Evolutionary conservation across 1,140 invertebrate species (phyloP).

Genomic region (Drosophila mauritiana): DNA sequence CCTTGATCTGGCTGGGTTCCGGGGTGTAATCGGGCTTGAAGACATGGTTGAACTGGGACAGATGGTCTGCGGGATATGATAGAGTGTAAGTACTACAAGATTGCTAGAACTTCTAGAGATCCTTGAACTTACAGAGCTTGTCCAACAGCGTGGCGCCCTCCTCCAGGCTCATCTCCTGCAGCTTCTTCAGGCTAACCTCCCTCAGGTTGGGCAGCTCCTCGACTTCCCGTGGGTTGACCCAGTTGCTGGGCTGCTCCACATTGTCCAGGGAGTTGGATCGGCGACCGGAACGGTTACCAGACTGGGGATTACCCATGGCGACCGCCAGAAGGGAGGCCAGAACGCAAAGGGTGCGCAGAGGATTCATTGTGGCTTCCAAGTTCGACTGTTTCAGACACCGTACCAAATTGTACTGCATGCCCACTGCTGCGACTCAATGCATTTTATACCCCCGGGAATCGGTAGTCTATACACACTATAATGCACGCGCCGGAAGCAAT

Average conservation of each 20-base stretch:
- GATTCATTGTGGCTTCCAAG: slow-evolving; percentile 58
- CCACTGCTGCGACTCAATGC: background rate
- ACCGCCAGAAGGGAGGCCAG: slow-evolving; percentile 65
- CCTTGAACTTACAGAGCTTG: slow-evolving; percentile 63
- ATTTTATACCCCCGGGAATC: slow-evolving; percentile 51
- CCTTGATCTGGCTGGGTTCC: slow-evolving; percentile 65
- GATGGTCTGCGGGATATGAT: slow-evolving; percentile 46
- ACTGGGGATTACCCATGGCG: slow-evolving; percentile 30
- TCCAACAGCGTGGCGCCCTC: slow-evolving; percentile 69
- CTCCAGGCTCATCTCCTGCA: slow-evolving; percentile 70
- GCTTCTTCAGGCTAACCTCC: slow-evolving; percentile 62
- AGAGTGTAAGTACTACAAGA: background rate
- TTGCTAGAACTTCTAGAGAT: background rate
- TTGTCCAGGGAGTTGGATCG: slow-evolving; percentile 50
- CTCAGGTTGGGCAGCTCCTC: slow-evolving; percentile 67
- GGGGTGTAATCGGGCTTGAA: slow-evolving; percentile 63
- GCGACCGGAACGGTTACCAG: slow-evolving; percentile 3
- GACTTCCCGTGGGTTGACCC: slow-evolving; percentile 61
- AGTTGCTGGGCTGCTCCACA: slow-evolving; percentile 67
- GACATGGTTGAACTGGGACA: slow-evolving; percentile 69
- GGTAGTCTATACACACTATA: background rate
- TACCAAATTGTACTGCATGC: slow-evolving; percentile 61
- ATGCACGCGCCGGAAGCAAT: slow-evolving; percentile 53
- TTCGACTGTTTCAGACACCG: slow-evolving; percentile 44
- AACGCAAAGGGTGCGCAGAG: slow-evolving; percentile 63